Evolutionary conservation across 2,797 vertebrate species (phyloP).

Genomic region (Tachyglossus aculeatus): DNA sequence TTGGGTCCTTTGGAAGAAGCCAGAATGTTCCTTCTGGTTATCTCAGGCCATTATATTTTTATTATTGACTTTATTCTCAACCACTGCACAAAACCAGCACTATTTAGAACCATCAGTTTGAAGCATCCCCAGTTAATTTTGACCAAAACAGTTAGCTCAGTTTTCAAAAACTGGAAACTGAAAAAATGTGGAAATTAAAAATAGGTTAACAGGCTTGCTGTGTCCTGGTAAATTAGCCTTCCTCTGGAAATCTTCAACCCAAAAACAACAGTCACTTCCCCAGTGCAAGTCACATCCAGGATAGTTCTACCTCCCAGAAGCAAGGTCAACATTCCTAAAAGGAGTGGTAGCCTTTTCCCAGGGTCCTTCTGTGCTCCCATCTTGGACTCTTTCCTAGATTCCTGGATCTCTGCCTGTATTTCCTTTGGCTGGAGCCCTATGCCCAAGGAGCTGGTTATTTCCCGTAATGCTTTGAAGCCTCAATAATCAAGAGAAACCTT

Average conservation of each 20-base stretch:
- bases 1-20: neutral
- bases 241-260: neutral
- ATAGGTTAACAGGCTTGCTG: neutral
- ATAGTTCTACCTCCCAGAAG: neutral
- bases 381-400: no score
- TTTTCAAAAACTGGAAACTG: conserved; percentile 18
- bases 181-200: conserved; percentile 19
- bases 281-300: conserved; percentile 13
- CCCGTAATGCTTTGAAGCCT: no score
- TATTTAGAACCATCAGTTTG: neutral
- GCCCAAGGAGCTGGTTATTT: no score
- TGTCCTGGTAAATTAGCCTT: neutral
- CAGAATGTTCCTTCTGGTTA: conserved; percentile 4
- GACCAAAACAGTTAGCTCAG: conserved; percentile 12
- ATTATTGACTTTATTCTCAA: neutral
- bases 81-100: neutral
- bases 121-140: neutral
- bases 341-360: no score
- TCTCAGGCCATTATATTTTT: neutral
- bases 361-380: no score
- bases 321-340: no score
- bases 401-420: no score
- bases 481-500: no score
- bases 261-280: conserved; percentile 13
- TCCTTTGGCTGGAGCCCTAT: no score